Evolutionary conservation across 2,797 vertebrate genomes (phyloP).

Genomic region (Melopsittacus undulatus): DNA sequence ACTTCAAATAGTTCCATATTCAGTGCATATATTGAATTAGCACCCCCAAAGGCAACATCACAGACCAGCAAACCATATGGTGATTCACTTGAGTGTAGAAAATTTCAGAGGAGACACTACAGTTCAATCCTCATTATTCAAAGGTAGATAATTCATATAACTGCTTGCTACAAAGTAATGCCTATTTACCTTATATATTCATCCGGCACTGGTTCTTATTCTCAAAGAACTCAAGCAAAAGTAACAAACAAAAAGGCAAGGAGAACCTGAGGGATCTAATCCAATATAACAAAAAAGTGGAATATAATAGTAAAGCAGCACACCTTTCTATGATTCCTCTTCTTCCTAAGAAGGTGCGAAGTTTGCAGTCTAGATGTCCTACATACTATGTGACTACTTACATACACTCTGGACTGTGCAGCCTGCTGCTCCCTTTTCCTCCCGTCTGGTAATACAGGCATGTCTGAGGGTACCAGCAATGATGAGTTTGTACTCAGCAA

Average conservation of each 20-base stretch:
- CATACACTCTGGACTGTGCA: background rate
- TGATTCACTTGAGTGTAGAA: background rate
- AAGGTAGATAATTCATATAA: background rate
- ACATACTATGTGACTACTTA: background rate
- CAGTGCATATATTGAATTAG: background rate
- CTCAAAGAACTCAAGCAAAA: background rate
- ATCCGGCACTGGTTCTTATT: background rate
- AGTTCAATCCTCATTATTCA: background rate
- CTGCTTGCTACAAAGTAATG: background rate
- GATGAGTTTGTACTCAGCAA: background rate
- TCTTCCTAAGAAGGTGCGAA: background rate
- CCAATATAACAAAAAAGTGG: too few species aligned
- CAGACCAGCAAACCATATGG: background rate
- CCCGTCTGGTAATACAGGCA: background rate
- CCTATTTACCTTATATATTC: background rate
- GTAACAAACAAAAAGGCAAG: background rate
- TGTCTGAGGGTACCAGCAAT: background rate
- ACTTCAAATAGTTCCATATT: background rate
- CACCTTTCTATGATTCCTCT: background rate
- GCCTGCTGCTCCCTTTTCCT: background rate
- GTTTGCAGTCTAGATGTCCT: accelerated
- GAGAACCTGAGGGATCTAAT: background rate
- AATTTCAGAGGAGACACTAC: background rate
- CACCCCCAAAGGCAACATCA: background rate
- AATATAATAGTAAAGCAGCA: background rate